Conservation (phyloP, 2,113 vertebrate species). For the Serilophus lunatus region DNA sequence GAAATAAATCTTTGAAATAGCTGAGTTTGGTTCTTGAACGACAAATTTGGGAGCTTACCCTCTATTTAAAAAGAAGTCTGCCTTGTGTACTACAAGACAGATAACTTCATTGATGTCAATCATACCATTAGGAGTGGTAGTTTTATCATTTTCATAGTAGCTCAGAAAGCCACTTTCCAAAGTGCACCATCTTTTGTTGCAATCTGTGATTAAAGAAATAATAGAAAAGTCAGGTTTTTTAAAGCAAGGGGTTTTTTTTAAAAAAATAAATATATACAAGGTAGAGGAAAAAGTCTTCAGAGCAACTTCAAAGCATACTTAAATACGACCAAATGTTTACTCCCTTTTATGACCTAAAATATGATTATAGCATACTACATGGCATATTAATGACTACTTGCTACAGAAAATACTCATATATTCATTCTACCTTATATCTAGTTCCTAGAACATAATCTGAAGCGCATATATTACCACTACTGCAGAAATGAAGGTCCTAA, state of each 20-base stretch:
- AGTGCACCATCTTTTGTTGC: conserved; percentile 89
- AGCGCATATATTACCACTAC: not conserved
- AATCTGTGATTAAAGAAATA: conserved; percentile 75
- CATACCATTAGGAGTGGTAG: conserved; percentile 79
- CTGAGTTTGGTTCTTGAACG: not conserved
- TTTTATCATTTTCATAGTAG: conserved; percentile 90
- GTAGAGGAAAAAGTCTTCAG: not conserved
- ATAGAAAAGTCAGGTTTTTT: not conserved
- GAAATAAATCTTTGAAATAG: not conserved
- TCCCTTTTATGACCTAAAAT: not conserved
- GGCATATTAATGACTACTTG: not conserved
- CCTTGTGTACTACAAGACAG: conserved; percentile 80
- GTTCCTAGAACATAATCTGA: not conserved
- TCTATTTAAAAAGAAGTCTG: conserved; percentile 72
- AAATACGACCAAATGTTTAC: not conserved
- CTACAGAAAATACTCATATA: not conserved
- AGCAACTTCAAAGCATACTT: not conserved
- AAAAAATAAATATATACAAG: not conserved
- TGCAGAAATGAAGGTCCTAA: not conserved
- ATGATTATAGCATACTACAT: not conserved
- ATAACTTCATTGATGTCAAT: conserved; percentile 83
- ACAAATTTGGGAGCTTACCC: conserved; percentile 77
- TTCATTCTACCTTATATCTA: not conserved
- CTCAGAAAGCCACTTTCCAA: conserved; percentile 90
- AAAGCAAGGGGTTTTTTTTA: not conserved